phyloP scores from a whole-genome alignment of 1,140 invertebrate species.

The Drosophila ercepeae region DNA sequence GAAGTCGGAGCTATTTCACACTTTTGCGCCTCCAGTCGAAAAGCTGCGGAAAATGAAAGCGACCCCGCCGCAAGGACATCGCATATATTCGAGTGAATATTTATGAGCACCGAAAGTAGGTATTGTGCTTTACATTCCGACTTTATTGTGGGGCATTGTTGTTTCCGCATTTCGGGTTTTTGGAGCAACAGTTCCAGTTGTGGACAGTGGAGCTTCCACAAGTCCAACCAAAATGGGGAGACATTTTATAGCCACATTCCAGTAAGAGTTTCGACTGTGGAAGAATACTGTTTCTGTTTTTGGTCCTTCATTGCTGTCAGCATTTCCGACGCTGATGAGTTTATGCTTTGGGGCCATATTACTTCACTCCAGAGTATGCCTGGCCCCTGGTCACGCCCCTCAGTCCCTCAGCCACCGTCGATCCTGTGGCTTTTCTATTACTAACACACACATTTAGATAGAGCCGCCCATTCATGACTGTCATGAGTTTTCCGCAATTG shows the following conservation, averaged over 20 bases:
- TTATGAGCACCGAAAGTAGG: conserved; percentile 79
- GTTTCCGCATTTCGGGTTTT: conserved; percentile 16
- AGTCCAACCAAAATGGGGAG: not conserved
- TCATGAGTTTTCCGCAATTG: conserved; percentile 83
- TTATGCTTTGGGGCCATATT: conserved; percentile 76
- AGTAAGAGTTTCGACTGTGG: conserved; percentile 14
- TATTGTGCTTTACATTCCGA: conserved; percentile 73
- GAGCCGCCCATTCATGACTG: conserved; percentile 74
- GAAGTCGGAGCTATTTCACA: conserved; percentile 57
- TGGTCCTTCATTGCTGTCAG: conserved; percentile 60
- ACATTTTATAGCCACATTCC: not conserved
- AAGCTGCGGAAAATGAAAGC: conserved; percentile 71
- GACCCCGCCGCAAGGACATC: conserved; percentile 33
- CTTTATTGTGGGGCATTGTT: conserved; percentile 41
- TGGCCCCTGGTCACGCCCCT: conserved; percentile 15
- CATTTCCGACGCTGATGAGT: conserved; percentile 78
- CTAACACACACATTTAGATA: not conserved
- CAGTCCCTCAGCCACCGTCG: not conserved
- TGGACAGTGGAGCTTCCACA: not conserved
- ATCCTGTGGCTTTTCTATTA: conserved; percentile 38
- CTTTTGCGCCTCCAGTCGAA: conserved; percentile 67
- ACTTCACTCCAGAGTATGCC: conserved; percentile 56
- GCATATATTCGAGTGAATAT: conserved; percentile 77
- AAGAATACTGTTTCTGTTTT: conserved; percentile 26
- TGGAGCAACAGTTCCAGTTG: conserved; percentile 60